A percentile compares a stretch with the other conserved stretches of the same genome.
phyloP scores from a whole-genome alignment of 2,888 invertebrate species.

The Mellilla xanthometata region DNA sequence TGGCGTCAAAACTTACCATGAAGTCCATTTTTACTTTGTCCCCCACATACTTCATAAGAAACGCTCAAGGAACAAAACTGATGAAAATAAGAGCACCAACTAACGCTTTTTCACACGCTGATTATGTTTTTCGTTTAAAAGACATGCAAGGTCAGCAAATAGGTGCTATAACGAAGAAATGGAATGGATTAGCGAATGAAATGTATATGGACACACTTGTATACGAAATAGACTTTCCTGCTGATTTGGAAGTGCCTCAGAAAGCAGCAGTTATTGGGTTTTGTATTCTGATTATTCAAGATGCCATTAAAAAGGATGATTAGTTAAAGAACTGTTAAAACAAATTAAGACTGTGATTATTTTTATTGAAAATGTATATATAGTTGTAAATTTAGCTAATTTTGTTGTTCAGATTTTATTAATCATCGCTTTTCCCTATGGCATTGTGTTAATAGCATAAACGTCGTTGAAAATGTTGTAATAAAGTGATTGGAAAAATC shows the following conservation, averaged over 20 bases:
- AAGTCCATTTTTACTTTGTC: conserved; percentile 2
- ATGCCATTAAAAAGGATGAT: neutral
- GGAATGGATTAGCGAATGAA: neutral
- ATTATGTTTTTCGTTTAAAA: neutral
- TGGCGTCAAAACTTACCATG: neutral
- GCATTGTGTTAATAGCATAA: too few species aligned
- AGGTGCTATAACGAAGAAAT: conserved; percentile 2
- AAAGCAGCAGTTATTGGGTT: conserved; percentile 5
- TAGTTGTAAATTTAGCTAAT: too few species aligned
- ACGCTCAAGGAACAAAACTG: neutral
- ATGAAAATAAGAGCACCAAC: conserved; percentile 1
- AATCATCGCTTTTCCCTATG: too few species aligned
- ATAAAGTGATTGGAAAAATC: too few species aligned
- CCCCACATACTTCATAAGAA: neutral
- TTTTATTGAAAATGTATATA: too few species aligned
- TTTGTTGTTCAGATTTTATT: too few species aligned
- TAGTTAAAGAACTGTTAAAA: too few species aligned
- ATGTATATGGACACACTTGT: neutral
- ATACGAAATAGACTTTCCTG: conserved; percentile 2
- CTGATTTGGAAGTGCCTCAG: conserved; percentile 1
- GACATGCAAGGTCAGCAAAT: conserved; percentile 4
- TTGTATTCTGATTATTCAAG: conserved; percentile 1
- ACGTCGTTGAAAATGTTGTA: too few species aligned
- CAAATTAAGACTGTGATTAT: too few species aligned
- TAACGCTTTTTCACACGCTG: neutral